These are phyloP conservation scores for Suncus etruscus DNA, from an alignment of 2,113 vertebrate species.

Conservation along the genomic window DNA sequence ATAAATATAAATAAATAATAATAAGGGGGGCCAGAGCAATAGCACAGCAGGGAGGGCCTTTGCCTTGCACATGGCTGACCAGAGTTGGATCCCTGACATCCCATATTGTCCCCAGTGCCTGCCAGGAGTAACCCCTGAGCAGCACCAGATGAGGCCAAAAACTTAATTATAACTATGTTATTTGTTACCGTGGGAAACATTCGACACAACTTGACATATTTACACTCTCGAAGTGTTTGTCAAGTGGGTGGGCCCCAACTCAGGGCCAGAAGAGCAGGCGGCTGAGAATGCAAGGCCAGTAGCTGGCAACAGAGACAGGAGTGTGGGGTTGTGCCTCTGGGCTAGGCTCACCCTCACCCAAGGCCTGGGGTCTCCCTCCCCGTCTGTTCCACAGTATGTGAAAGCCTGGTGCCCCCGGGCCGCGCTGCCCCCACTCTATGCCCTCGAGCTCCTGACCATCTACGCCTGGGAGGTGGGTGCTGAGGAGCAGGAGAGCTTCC, in stretches of 20 bases:
- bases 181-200: no score
- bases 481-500: neutral
- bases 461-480: constrained; percentile 77
- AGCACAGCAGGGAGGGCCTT: no score
- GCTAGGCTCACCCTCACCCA: neutral
- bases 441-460: constrained; percentile 80
- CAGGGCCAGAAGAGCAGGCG: neutral
- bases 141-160: no score
- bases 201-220: no score
- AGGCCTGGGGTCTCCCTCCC: neutral
- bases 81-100: no score
- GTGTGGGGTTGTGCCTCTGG: neutral
- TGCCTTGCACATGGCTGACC: no score
- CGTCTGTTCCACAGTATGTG: constrained; percentile 64
- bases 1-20: no score
- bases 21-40: no score
- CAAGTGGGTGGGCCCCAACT: neutral
- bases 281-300: neutral
- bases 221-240: no score
- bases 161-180: no score
- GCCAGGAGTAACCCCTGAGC: no score
- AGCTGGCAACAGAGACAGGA: neutral
- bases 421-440: constrained; percentile 73
- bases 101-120: no score
- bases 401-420: neutral